A percentile compares a stretch with the other conserved stretches of the same genome.
phyloP scores from a whole-genome alignment of 1,140 invertebrate species.

The Drusus annulatus region DNA sequence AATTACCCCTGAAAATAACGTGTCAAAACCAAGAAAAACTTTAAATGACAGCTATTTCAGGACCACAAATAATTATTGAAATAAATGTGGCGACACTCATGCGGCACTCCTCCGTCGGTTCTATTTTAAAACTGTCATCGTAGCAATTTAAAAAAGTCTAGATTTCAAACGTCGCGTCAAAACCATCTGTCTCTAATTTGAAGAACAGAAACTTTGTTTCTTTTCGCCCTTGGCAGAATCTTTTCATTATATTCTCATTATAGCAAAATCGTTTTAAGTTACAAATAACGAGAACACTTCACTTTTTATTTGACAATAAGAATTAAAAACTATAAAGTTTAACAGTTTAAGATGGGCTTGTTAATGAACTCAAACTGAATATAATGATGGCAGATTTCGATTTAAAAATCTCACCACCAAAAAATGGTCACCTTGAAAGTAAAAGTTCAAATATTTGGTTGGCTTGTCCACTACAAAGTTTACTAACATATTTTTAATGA shows the following conservation, averaged over 20 bases:
- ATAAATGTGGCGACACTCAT: too few species aligned
- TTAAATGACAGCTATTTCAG: too few species aligned
- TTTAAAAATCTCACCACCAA: neutral
- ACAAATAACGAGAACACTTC: too few species aligned
- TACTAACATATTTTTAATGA: neutral
- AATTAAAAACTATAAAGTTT: too few species aligned
- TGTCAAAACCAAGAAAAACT: too few species aligned
- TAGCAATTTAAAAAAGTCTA: slow-evolving; percentile 22
- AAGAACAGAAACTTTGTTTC: slow-evolving; percentile 5
- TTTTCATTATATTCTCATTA: too few species aligned
- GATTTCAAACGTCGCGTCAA: slow-evolving; percentile 24
- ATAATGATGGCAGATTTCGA: neutral
- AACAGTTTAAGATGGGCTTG: neutral
- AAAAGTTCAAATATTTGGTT: neutral
- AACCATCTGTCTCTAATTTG: slow-evolving; percentile 30
- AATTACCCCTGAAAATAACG: too few species aligned
- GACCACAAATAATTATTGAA: too few species aligned
- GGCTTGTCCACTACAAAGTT: neutral
- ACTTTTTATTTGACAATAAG: too few species aligned
- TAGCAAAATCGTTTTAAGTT: too few species aligned
- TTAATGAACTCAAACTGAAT: neutral
- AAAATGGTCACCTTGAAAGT: neutral
- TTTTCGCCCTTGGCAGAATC: neutral
- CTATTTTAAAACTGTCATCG: slow-evolving; percentile 27
- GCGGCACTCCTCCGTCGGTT: neutral